Evolutionary conservation across 2,797 vertebrate genomes (phyloP).

Genomic region (Pelochelys cantorii): DNA sequence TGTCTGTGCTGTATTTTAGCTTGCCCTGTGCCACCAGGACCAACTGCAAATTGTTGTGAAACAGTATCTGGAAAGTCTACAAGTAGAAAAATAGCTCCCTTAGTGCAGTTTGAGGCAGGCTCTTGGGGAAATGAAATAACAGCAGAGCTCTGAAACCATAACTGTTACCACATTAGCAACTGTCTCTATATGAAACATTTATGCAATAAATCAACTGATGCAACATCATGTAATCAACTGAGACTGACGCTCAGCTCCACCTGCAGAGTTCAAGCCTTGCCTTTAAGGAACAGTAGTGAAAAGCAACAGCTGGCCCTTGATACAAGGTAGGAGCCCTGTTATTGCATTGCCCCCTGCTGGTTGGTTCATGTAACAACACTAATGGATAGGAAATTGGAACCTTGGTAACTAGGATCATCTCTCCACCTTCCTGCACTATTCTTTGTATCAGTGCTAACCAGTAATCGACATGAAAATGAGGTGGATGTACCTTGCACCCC

Average conservation of each 20-base stretch:
- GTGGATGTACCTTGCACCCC: background rate
- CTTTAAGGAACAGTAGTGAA: background rate
- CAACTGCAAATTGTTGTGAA: background rate
- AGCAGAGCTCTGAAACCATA: background rate
- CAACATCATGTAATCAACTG: slow-evolving; percentile 42
- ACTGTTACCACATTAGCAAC: slow-evolving; percentile 34
- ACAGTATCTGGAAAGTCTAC: background rate
- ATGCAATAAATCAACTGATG: slow-evolving; percentile 49
- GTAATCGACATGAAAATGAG: background rate
- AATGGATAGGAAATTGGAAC: rapidly evolving
- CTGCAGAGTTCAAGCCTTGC: background rate
- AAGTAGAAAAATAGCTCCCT: background rate
- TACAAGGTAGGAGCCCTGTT: background rate
- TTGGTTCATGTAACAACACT: rapidly evolving
- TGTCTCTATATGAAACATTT: slow-evolving; percentile 43
- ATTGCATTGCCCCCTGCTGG: background rate
- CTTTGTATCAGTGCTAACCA: background rate
- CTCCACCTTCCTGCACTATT: background rate
- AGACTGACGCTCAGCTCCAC: background rate
- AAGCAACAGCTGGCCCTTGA: rapidly evolving
- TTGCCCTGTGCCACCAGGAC: background rate
- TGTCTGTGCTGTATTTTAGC: background rate
- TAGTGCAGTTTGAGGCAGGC: background rate
- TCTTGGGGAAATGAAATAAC: background rate
- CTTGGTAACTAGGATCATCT: too few species aligned